Conservation (phyloP, 2,113 vertebrate genomes). For the Trachemys scripta region DNA sequence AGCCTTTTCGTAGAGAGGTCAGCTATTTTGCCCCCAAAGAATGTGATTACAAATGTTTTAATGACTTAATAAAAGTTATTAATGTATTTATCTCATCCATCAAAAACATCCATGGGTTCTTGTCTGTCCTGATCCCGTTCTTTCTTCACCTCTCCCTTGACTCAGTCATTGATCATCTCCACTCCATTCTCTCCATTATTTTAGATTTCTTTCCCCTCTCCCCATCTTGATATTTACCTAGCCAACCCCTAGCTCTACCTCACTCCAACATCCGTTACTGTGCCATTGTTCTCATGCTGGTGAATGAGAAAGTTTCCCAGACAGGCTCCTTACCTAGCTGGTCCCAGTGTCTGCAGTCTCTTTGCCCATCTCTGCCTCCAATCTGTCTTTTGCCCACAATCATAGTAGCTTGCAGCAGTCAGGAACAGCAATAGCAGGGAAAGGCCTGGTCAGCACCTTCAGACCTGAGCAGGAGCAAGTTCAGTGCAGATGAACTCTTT, state of each 20-base stretch:
- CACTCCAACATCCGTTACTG: neutral
- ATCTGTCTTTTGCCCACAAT: accelerated
- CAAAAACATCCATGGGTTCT: accelerated
- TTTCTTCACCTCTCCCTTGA: neutral
- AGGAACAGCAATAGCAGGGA: neutral
- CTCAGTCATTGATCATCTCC: neutral
- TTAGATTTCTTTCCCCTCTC: neutral
- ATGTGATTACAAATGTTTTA: neutral
- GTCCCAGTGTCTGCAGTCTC: neutral
- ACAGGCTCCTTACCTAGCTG: neutral
- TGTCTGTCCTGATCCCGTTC: neutral
- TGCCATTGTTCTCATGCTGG: neutral
- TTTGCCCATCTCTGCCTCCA: neutral
- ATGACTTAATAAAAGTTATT: neutral
- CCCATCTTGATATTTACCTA: neutral
- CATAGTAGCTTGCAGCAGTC: neutral
- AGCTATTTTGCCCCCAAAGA: neutral
- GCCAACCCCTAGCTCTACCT: neutral
- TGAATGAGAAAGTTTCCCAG: neutral
- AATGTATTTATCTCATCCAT: neutral
- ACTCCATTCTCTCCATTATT: neutral
- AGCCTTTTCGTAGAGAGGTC: neutral
- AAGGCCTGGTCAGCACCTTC: neutral
- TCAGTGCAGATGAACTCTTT: neutral
- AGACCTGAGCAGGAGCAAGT: neutral